Evolutionary conservation across 64 coral and sea anemone species (phyloP).

Genomic region (Dendrophyllia cribrosa): DNA sequence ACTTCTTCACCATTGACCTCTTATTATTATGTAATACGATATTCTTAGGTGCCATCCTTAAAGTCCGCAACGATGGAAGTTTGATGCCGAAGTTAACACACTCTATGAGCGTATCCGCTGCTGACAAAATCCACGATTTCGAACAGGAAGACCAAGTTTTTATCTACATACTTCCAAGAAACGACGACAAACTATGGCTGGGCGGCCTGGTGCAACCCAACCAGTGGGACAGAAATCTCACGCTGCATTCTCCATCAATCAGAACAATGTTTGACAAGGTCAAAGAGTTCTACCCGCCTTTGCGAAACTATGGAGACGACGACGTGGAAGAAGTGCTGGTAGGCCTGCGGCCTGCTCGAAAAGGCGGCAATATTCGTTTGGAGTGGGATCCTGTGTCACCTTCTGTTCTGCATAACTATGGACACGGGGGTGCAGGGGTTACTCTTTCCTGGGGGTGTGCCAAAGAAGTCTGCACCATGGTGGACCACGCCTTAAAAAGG

Average conservation of each 20-base stretch:
- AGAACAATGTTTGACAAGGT: constrained; percentile 44
- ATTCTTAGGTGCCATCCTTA: constrained; percentile 19
- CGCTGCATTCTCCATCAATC: constrained; percentile 20
- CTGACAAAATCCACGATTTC: neutral
- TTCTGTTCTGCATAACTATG: constrained; percentile 35
- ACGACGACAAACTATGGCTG: constrained; percentile 23
- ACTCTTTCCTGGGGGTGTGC: constrained; percentile 45
- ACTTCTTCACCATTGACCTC: neutral
- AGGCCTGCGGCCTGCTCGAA: constrained; percentile 42
- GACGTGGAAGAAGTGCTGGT: constrained; percentile 28
- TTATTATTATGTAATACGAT: neutral
- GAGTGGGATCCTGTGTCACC: constrained; percentile 35
- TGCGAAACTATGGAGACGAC: constrained; percentile 16
- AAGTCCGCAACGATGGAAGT: constrained; percentile 40
- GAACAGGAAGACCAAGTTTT: constrained; percentile 4
- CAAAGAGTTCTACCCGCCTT: constrained; percentile 39
- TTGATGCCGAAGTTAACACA: constrained; percentile 37
- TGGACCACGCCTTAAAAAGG: constrained; percentile 34
- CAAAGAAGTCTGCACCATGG: neutral
- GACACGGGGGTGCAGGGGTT: constrained; percentile 26
- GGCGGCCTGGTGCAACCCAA: constrained; percentile 36
- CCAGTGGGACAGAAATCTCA: constrained; percentile 13
- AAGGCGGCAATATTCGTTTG: neutral
- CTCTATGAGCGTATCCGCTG: constrained; percentile 5
- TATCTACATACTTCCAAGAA: neutral